Evolutionary conservation across 2,888 invertebrate species (phyloP).

Genomic region (Heliconius sara): DNA sequence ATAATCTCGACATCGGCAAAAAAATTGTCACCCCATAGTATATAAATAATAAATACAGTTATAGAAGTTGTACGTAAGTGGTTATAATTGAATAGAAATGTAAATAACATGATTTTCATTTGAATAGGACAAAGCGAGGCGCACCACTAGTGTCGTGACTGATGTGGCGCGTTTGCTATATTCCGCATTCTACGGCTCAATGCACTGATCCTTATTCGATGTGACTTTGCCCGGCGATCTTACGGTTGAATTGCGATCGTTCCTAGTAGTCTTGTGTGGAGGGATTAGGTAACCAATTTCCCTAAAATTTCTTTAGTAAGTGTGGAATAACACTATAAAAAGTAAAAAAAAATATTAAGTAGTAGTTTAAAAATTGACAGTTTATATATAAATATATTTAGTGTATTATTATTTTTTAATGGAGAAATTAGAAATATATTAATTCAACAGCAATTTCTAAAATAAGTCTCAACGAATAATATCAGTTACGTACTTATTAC

Average conservation of each 20-base stretch:
- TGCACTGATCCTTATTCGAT: slow-evolving; percentile 39
- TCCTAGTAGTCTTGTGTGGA: background rate
- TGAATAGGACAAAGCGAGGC: slow-evolving; percentile 41
- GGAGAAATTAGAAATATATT: no score
- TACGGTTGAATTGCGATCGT: slow-evolving; percentile 29
- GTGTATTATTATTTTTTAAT: no score
- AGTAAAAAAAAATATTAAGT: no score
- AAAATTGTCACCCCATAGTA: background rate
- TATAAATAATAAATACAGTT: background rate
- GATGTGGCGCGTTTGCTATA: slow-evolving; percentile 31
- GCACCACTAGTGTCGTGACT: slow-evolving; percentile 29
- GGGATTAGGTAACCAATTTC: background rate
- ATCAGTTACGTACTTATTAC: background rate
- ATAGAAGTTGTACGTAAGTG: slow-evolving; percentile 16
- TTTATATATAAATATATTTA: no score
- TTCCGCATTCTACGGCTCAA: slow-evolving; percentile 44
- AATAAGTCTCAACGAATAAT: background rate
- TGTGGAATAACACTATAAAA: no score
- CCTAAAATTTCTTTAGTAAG: no score
- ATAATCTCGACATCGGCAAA: background rate
- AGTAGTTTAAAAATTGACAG: no score
- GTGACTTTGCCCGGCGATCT: slow-evolving; percentile 33
- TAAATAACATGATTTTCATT: slow-evolving; percentile 41
- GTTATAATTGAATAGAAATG: slow-evolving; percentile 36
- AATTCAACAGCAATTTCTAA: background rate